Conservation (phyloP, 2,888 invertebrate species). For the Plebejus melissa region DNA sequence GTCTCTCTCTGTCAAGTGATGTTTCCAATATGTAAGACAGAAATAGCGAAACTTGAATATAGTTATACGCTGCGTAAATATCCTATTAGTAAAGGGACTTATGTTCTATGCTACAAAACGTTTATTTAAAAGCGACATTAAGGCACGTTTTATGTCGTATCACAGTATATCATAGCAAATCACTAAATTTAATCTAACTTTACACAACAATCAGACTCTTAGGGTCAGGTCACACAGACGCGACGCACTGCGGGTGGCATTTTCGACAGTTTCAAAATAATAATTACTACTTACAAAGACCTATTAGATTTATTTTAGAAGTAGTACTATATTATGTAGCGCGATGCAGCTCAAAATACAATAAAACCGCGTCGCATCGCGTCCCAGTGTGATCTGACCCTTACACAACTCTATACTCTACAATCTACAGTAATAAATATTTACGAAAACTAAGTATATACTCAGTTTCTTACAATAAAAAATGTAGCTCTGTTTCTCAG, state of each 20-base stretch:
- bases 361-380: background rate
- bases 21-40: background rate
- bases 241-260: background rate
- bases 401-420: slow-evolving; percentile 26
- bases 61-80: background rate
- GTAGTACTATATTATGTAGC: background rate
- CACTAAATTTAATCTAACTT: slow-evolving; percentile 32
- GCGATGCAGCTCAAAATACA: background rate
- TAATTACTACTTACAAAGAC: background rate
- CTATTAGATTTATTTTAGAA: too few species aligned
- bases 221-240: background rate
- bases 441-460: background rate
- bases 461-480: background rate
- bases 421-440: slow-evolving; percentile 14
- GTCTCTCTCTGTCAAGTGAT: background rate
- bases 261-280: background rate
- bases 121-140: slow-evolving; percentile 41
- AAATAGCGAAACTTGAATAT: background rate
- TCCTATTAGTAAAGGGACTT: background rate
- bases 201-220: slow-evolving; percentile 32
- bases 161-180: slow-evolving; percentile 63
- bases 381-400: slow-evolving; percentile 5
- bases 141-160: slow-evolving; percentile 65
- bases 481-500: background rate
- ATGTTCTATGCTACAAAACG: background rate